Evolutionary conservation across 2,113 vertebrate genomes (phyloP), one percentile per base, ranked within the genome.

Genomic region (Echinops telfairi): DNA sequence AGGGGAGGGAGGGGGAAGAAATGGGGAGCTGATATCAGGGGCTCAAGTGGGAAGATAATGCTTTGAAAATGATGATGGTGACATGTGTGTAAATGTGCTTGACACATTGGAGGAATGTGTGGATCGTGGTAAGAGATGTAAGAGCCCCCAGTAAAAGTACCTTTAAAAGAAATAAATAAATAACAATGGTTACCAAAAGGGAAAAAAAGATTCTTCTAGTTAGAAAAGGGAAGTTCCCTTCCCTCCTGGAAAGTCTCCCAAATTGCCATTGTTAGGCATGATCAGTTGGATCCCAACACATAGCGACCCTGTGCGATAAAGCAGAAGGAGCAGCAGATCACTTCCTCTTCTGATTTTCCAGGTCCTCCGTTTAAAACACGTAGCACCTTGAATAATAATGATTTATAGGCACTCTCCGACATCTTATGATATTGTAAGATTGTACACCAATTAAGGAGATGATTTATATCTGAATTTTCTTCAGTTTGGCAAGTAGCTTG

Each of bases 401-500:
- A 96, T 94, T 95, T 94, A 96, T 47, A 60, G 66, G 86, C 29
- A 43, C 16, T 93, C 70, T 92, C 53, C 22, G 40, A 84, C 70
- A 88, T 80, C 90, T 94, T 77, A 62, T 86, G 83, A 90, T 93
- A 95, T 43, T 81, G 64, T 33, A 68, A 95, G 25, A 94, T 94
- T 94, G 89, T 94, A 94, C 86, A 95, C 83, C 94, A 94, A 96
- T 93, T 88, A 92, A 88, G 71, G 57, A 79, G 64, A 93, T 60
- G 70, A 95, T 92, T 96, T 96, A 93, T 95, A 92, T 88, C 58
- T 66, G 70, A 86, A 71, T 93, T 66, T 83, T 25, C 64, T 83
- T 94, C 47, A 73, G 33, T 86, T 53, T 95, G 40, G 71, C 95
- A 86, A 68, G 76, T 60, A 73, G 57, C 78, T 71, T 38, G 47